These are phyloP conservation scores for Poeciliopsis prolifica DNA, from an alignment of 2,113 vertebrate genomes.

Conservation along the genomic window DNA sequence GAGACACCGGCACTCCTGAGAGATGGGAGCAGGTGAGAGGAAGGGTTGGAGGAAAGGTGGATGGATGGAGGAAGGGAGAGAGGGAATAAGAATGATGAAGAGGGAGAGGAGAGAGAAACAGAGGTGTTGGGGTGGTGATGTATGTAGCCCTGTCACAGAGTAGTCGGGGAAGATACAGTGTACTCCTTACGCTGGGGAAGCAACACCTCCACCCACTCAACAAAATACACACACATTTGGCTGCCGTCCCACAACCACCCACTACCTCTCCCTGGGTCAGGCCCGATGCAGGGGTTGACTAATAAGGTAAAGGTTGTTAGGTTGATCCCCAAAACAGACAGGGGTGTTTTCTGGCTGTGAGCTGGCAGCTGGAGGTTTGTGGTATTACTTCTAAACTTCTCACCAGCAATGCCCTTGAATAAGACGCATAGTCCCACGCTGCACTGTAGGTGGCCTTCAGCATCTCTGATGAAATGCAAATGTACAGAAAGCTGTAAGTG, in stretches of 20 bases:
- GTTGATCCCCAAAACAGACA: slow-evolving; percentile 74
- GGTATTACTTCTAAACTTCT: slow-evolving; percentile 74
- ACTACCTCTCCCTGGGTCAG: slow-evolving; percentile 65
- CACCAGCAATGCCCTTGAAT: slow-evolving; percentile 72
- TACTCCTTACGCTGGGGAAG: slow-evolving; percentile 81
- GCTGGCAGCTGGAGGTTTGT: slow-evolving; percentile 70
- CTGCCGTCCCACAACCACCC: slow-evolving; percentile 65
- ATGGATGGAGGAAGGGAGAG: slow-evolving; percentile 74
- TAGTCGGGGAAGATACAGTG: slow-evolving; percentile 83
- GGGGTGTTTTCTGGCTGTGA: slow-evolving; percentile 71
- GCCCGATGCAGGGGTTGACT: slow-evolving; percentile 74
- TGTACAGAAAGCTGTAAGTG: slow-evolving; percentile 38
- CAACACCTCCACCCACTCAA: slow-evolving; percentile 68
- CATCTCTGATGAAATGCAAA: slow-evolving; percentile 67
- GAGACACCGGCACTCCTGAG: slow-evolving; percentile 65
- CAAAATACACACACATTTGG: slow-evolving; percentile 60
- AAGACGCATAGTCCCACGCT: slow-evolving; percentile 63
- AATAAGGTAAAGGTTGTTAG: slow-evolving; percentile 78
- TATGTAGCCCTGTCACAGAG: slow-evolving; percentile 82
- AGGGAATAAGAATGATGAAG: slow-evolving; percentile 82
- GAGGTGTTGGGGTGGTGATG: slow-evolving; percentile 81
- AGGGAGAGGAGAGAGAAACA: slow-evolving; percentile 72
- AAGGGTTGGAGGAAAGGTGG: slow-evolving; percentile 56
- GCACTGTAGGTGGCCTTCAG: slow-evolving; percentile 63
- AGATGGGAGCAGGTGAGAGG: slow-evolving; percentile 72